Percentiles rank a stretch among this genome's conserved stretches.
Conservation (phyloP, 2,797 vertebrate genomes). For the Gallinago nigripennis region DNA sequence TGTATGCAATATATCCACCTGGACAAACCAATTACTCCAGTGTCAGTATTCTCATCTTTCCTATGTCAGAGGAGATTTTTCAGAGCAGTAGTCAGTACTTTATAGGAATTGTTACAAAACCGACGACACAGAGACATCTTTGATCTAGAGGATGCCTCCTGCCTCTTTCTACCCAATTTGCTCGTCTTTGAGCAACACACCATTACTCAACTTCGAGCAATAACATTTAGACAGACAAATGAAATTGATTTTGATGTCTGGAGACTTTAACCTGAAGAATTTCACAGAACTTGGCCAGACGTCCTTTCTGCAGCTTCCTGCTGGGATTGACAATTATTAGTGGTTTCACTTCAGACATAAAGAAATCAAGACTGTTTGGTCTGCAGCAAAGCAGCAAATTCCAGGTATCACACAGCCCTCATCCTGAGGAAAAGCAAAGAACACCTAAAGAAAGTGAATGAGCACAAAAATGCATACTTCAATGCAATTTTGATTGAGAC, state of each 20-base stretch:
- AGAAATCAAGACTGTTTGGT: neutral
- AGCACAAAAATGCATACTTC: neutral
- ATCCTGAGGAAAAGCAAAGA: neutral
- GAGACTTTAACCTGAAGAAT: neutral
- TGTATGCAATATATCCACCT: neutral
- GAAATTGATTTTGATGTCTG: neutral
- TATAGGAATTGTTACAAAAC: neutral
- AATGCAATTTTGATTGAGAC: fast-evolving
- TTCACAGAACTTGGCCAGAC: neutral
- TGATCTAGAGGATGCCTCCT: neutral
- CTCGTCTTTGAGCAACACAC: neutral
- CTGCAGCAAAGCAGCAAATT: neutral
- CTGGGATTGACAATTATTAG: neutral
- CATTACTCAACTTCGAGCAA: neutral
- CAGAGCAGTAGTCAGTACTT: neutral
- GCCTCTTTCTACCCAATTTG: neutral
- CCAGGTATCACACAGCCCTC: neutral
- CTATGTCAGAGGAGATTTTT: neutral
- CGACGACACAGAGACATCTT: neutral
- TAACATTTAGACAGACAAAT: constrained; percentile 26
- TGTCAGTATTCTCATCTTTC: neutral
- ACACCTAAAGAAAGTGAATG: neutral
- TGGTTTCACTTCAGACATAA: neutral
- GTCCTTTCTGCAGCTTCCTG: neutral
- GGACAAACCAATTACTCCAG: neutral